phyloP scores from a whole-genome alignment of 2,888 invertebrate species.

The Lomographa bimaculata region DNA sequence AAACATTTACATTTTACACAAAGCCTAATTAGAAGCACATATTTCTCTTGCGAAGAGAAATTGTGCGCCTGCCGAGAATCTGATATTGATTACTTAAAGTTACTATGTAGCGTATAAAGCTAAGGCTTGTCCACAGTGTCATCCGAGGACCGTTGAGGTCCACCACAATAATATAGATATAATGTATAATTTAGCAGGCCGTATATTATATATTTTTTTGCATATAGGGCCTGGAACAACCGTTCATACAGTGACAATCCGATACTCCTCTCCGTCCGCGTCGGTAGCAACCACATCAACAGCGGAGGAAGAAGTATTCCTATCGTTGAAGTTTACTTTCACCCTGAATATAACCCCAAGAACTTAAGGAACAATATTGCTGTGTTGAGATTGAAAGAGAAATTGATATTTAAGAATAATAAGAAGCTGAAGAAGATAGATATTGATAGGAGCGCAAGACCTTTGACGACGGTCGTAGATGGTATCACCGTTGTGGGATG shows the following conservation, averaged over 20 bases:
- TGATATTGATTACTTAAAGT: no score
- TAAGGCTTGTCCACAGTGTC: no score
- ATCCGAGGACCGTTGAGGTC: no score
- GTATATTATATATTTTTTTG: no score
- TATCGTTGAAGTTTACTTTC: conserved; percentile 62
- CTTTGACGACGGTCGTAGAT: conserved; percentile 44
- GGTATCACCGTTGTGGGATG: conserved; percentile 65
- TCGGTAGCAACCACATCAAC: conserved; percentile 60
- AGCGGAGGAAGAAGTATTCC: conserved; percentile 58
- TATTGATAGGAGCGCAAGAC: conserved; percentile 44
- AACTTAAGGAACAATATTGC: conserved; percentile 59
- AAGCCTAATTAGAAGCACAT: no score
- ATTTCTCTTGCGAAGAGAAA: no score
- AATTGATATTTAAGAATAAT: conserved; percentile 40
- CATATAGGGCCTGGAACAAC: conserved; percentile 72
- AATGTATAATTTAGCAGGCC: no score
- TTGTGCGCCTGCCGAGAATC: no score
- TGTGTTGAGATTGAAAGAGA: conserved; percentile 50
- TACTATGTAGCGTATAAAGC: no score
- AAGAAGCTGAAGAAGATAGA: conserved; percentile 56
- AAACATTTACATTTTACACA: no score
- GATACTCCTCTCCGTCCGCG: conserved; percentile 58
- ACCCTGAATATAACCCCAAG: conserved; percentile 60
- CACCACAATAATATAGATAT: no score
- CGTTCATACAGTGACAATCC: conserved; percentile 70